Conservation (phyloP, 23 tunicate species). For the Halocynthia roretzi region DNA sequence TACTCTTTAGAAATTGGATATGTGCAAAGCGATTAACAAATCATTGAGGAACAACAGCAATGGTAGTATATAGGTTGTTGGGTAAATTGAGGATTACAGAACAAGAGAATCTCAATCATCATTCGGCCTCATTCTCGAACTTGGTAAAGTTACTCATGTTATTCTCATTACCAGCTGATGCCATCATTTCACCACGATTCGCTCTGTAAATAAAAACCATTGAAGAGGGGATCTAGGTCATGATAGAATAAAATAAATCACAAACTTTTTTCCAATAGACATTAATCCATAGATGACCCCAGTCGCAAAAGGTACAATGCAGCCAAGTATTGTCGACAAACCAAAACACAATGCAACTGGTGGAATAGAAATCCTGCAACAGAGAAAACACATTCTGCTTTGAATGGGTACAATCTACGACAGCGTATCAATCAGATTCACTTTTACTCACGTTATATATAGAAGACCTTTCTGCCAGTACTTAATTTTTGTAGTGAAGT, state of each 20-base stretch:
- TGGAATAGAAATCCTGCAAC: slow-evolving; percentile 50
- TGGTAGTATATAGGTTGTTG: too few relatives aligned
- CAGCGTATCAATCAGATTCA: background rate
- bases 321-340: slow-evolving; percentile 50
- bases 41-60: too few relatives aligned
- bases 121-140: slow-evolving; percentile 11
- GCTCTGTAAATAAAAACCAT: slow-evolving; percentile 22
- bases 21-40: too few relatives aligned
- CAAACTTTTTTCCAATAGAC: slow-evolving; percentile 91
- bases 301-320: slow-evolving; percentile 77
- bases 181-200: slow-evolving; percentile 46
- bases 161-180: slow-evolving; percentile 25
- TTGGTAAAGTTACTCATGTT: slow-evolving; percentile 11
- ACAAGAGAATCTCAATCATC: background rate
- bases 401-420: background rate
- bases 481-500: slow-evolving; percentile 32
- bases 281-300: slow-evolving; percentile 90
- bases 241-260: background rate
- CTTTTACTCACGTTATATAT: slow-evolving; percentile 48
- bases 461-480: slow-evolving; percentile 89
- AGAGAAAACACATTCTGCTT: background rate
- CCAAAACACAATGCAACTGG: slow-evolving; percentile 62
- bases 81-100: too few relatives aligned
- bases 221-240: background rate
- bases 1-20: too few relatives aligned